Evolutionary conservation across 2,113 vertebrate genomes (phyloP), one percentile per base, ranked within the genome.

Genomic region (Nanorana parkeri): DNA sequence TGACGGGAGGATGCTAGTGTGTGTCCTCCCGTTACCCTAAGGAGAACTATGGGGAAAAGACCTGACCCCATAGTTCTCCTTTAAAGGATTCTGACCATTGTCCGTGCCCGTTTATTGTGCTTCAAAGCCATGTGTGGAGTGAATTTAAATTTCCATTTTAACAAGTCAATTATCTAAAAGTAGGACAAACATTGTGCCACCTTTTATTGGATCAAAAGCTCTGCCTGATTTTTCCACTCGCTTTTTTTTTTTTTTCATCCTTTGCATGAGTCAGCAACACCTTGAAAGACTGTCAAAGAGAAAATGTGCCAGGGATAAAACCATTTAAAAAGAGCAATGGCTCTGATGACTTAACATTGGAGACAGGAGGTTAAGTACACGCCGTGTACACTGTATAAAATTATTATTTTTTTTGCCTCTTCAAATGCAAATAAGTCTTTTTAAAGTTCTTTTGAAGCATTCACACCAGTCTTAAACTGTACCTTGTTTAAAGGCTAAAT

Each of bases 271-370:
- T 77, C 75, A 77, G 60, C 75, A 66, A 28, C 75, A 77, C 21
- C 60, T 77, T 77, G 41, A 24, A 77, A 77, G 75, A n/a, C 32
- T 66, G 61, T 29, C 11, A 54, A 20, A 26, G n/a, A 28, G 60
- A 15, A 66, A 77, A 66, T 77, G 75, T 77, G 75, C 75, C 16
- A 4, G 60, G 36, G 60, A 77, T 65, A 77, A 77, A 77, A 17
- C 23, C 10, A 65, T 65, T 20, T 16, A 28, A 17, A 64, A 63
- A 17, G 41, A 52, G 16, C 28, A 63, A 66, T 66, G 65, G 23
- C 41, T 77, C 61, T 77, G 61, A 66, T 65, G 28, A 77, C 75
- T 47, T 66, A 26, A 52, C 41, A 26, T 28, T 20, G 54, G 26
- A 65, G 75, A 65, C 61, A 24, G 19, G 41, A 77, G 75, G 75